Evolutionary conservation across 2,797 vertebrate species (phyloP), one percentile per base, ranked within the genome.

Genomic region (Tragelaphus oryx): DNA sequence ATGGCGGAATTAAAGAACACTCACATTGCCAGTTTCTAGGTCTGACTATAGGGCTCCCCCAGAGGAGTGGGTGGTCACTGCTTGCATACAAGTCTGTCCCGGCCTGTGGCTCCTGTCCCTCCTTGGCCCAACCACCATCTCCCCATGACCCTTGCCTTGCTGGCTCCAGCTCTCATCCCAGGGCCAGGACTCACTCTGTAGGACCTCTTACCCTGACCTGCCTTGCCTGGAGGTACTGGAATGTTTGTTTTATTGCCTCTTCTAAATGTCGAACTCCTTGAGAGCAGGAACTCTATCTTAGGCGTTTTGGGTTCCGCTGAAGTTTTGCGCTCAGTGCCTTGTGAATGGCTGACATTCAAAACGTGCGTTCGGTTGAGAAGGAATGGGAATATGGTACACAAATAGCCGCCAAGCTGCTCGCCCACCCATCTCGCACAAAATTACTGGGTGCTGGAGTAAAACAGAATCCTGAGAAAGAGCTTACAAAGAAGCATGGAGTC

Each of bases 61-160:
- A 1, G 2, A 44, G 33, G 57, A 74, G 33, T 2, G 10, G 1
- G 26, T 3, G 30, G 3, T 41, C 22, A 7, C 30, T 30, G 57
- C n/a, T 30, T 18, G 18, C 33, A 20, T 46, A 3, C 8, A 0
- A 2, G n/a, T 41, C 16, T 22, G 4, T 28, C 86, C 44, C 0
- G 3, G 24, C 37, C 62, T 16, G 9, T 4, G 28, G n/a, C 71
- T 92, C 46, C 62, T 22, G 30, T 18, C 12, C 60, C 50, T 55
- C 28, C 78, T 76, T 26, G 59, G 13, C 6, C 6, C 22, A 13
- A 3, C 11, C 22, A 18, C 30, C 13, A 17, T 14, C 46, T 78
- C 50, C 24, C 22, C 7, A 44, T 24, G 44, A 28, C 28, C 17
- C 37, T 37, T 28, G 16, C 41, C 76, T 26, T 28, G 28, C 37